Base-by-base conservation (phyloP, 2,888 invertebrate species). In the Pristionchus exspectatus region DNA sequence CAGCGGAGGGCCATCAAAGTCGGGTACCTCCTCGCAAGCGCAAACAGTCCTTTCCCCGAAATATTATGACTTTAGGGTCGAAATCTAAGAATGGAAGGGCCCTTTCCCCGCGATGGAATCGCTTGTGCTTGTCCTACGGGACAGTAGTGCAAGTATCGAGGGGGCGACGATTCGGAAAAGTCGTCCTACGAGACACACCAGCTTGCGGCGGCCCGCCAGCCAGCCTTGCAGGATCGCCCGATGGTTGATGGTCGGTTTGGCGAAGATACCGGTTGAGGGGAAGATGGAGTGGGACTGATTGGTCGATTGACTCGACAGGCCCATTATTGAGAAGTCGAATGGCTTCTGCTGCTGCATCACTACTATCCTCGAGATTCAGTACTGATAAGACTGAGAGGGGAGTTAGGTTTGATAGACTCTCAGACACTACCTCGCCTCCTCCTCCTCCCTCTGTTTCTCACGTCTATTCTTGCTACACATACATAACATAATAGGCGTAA, bases 21-120 rank as follows among this genome's bases (percentile, higher is more conserved):
- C 21, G 24, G 38, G 81, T n/a, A 18, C 38, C 69, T 30, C 27
- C 33, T 30, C 69, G 16, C 69, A 69, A 18, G 69, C 21, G 74
- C 74, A 74, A 74, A 74, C 74, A 74, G 0, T 74, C 18, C 33
- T 21, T 33, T 77, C 74, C 50, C 50, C 74, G 81, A 54, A 81
- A 44, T 81, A 81, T 81, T 81, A 81, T 81, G 81, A 81, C 81
- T 81, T 81, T 81, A 81, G 81, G 81, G 81, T 81, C 16, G 81
- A 81, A 81, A 81, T 81, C 81, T 81, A 81, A 81, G 81, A 81
- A 81, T 81, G 81, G 81, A 50, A 81, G 24, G 50, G 50, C 81
- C 9, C 81, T 30, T 44, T 44, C 74, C 24, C 72, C 38, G 38
- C 74, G 24, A 14, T 74, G 24, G 74, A 30, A 16, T 16, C 9